Percentiles rank a stretch among this genome's conserved stretches.
phyloP scores from a whole-genome alignment of 2,888 invertebrate genomes.

The Lysandra coridon region DNA sequence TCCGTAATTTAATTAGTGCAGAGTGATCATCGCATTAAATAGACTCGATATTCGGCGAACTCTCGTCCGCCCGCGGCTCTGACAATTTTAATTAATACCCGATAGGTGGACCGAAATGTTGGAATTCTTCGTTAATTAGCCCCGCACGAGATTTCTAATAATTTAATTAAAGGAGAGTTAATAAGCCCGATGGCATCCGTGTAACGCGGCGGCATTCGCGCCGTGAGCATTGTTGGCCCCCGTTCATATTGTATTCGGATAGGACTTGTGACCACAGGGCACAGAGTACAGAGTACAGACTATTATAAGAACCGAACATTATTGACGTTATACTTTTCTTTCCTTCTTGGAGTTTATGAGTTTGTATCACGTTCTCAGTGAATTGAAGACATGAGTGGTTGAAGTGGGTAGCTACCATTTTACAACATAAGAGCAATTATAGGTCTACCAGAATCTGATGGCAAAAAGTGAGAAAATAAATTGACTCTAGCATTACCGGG shows the following conservation, averaged over 20 bases:
- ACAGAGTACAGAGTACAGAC: too few relatives aligned
- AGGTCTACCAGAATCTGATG: too few relatives aligned
- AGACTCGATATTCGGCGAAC: conserved; percentile 76
- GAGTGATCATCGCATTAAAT: conserved; percentile 78
- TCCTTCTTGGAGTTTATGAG: background rate
- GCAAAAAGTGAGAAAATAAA: too few relatives aligned
- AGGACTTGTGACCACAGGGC: background rate
- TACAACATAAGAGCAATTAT: too few relatives aligned
- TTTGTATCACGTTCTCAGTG: background rate
- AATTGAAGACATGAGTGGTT: too few relatives aligned
- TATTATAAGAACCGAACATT: background rate
- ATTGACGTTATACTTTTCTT: background rate
- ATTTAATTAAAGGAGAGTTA: conserved; percentile 78
- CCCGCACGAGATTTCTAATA: conserved; percentile 77
- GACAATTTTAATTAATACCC: conserved; percentile 79
- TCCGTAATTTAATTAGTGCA: conserved; percentile 79
- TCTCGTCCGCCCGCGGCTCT: conserved; percentile 70
- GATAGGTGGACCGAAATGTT: conserved; percentile 79
- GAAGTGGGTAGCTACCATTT: too few relatives aligned
- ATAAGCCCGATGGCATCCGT: conserved; percentile 71
- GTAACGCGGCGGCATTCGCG: conserved; percentile 62
- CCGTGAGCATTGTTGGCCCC: conserved; percentile 38
- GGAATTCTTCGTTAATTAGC: conserved; percentile 80
- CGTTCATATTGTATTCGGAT: conserved; percentile 30
- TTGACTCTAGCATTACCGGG: too few relatives aligned